Evolutionary conservation across 92 coral and sea anemone genomes (phyloP).

Genomic region (Plumapathes pennacea): DNA sequence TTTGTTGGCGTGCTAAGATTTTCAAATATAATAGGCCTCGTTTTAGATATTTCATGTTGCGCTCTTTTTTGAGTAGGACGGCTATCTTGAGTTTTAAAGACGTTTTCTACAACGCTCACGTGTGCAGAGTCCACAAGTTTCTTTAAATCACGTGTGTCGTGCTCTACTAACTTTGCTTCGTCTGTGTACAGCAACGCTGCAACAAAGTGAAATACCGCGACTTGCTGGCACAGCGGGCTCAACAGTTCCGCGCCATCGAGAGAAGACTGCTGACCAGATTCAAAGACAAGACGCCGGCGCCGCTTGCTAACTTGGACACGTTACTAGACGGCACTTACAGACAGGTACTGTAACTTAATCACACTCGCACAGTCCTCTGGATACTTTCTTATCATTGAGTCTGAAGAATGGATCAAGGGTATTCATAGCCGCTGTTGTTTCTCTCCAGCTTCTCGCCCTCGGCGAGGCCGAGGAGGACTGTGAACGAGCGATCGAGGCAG

Average conservation of each 20-base stretch:
- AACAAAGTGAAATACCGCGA: constrained; percentile 88
- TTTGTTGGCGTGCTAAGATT: no score
- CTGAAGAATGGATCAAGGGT: neutral
- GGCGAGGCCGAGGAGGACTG: constrained; percentile 99
- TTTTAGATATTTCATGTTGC: no score
- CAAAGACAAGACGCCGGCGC: constrained; percentile 97
- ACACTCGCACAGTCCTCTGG: neutral
- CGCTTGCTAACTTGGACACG: constrained; percentile 93
- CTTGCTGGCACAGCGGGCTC: constrained; percentile 90
- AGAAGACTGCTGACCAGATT: constrained; percentile 89
- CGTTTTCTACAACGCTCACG: no score
- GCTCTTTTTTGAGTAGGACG: no score
- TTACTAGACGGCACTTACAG: constrained; percentile 96
- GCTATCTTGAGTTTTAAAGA: no score
- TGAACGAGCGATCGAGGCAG: constrained; percentile 80
- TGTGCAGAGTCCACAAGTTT: no score
- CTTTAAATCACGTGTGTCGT: no score
- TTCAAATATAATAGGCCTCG: no score
- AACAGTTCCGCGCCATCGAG: constrained; percentile 96
- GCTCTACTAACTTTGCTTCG: no score
- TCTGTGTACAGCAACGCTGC: constrained; percentile 87
- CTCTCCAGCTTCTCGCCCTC: constrained; percentile 80
- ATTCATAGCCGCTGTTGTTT: neutral
- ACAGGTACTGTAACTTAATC: constrained; percentile 60
- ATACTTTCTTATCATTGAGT: no score